Base-by-base conservation (phyloP, 2,113 vertebrate genomes). In the Cettia cetti region DNA sequence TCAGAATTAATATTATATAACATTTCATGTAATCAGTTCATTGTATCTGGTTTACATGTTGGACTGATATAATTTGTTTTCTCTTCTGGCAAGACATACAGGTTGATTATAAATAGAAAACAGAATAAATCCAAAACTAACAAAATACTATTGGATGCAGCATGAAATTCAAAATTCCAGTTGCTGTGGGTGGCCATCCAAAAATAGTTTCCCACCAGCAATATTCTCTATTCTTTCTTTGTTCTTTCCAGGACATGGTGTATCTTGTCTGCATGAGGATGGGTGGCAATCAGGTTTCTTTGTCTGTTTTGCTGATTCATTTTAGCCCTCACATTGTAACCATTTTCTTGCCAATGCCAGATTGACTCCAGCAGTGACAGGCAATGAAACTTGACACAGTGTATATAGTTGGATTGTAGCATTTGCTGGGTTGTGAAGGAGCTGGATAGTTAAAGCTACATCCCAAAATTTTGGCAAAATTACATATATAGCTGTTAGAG, bases 201-300 rank as follows among this genome's bases (percentile, higher is more conserved):
- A 59, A 74, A 63, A 14, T 5, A 10, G 17, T 53, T 75, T 89
- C 45, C 39, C 39, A 40, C 39, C 39, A 40, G 39, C 35, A 15
- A 40, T 26, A 4, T 45, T 65, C 18, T 92, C 39, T 40, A n/a
- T n/a, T n/a, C n/a, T n/a, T 70, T 65, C 56, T 71, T 54, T 50
- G n/a, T 1, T 35, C 45, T 64, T 61, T 71, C 15, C 33, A 61
- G 13, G 24, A 18, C 13, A 22, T 20, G 20, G 3, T 23, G 6
- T 39, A 15, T 79, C 47, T 45, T 26, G 52, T 87, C 39, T 74
- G 19, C 15, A 47, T 24, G 30, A 42, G 5, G 10, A 33, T 42
- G 49, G 37, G 26, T 2, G 6, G 2, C 6, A 57, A 18, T 68
- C 2, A 3, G 2, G 11, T 10, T 27, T 40, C 39, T 40, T 40